Conservation (phyloP, 2,888 invertebrate species). For the Pandemis corylana region DNA sequence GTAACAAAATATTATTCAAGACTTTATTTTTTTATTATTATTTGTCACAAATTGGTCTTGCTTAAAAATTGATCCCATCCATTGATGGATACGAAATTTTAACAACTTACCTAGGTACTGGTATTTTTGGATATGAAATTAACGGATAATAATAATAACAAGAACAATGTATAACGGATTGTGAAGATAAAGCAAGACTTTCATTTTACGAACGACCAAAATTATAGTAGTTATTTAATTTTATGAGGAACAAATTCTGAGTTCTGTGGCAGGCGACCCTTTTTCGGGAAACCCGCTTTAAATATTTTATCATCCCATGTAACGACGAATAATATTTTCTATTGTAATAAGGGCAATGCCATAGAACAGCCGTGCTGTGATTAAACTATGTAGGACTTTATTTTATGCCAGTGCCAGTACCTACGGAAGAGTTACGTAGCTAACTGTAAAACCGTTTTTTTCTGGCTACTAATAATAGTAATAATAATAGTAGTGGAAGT, state of each 20-base stretch:
- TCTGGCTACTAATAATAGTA: too few species aligned
- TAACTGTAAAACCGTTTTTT: too few species aligned
- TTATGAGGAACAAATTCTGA: conserved; percentile 12
- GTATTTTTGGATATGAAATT: not conserved
- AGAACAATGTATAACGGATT: not conserved
- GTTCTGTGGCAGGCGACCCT: conserved; percentile 19
- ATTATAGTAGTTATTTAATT: not conserved
- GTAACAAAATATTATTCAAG: too few species aligned
- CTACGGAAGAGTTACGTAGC: too few species aligned
- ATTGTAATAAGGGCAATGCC: conserved; percentile 1
- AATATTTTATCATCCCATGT: conserved; percentile 27
- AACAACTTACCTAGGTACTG: too few species aligned
- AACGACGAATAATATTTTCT: conserved; percentile 11
- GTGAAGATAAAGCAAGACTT: not conserved
- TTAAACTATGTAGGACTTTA: not conserved
- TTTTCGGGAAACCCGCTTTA: conserved; percentile 21
- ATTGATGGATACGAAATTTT: too few species aligned
- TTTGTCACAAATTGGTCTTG: too few species aligned
- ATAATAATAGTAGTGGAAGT: too few species aligned
- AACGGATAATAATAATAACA: not conserved
- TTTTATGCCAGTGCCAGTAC: too few species aligned
- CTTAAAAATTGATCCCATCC: not conserved
- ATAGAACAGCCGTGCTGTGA: not conserved
- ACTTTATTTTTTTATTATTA: too few species aligned
- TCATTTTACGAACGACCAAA: conserved; percentile 9